Evolutionary conservation across 2,888 invertebrate species (phyloP).

Genomic region (Falcaria lacertinaria): DNA sequence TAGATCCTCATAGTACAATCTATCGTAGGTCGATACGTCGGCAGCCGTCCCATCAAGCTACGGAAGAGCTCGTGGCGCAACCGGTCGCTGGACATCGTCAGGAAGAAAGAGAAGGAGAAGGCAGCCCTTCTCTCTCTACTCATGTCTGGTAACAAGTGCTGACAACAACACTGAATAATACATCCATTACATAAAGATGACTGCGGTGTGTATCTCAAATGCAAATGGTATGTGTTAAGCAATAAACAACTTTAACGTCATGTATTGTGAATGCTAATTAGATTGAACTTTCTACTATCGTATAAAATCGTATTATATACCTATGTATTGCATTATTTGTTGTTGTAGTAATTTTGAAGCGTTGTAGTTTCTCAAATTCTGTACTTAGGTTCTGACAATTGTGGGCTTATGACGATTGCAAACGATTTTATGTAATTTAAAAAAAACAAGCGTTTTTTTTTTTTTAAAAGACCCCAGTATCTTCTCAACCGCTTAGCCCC

Average conservation of each 20-base stretch:
- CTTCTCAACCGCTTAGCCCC: too few relatives aligned
- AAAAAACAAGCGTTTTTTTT: too few relatives aligned
- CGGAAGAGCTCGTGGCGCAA: conserved; percentile 98
- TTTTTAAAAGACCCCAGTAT: too few relatives aligned
- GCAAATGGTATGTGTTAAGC: neutral
- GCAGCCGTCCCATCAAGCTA: conserved; percentile 98
- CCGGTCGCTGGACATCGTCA: conserved; percentile 93
- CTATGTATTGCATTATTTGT: too few relatives aligned
- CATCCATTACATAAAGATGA: neutral
- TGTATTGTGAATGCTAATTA: neutral
- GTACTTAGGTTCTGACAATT: too few relatives aligned
- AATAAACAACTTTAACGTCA: neutral
- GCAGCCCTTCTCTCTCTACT: conserved; percentile 87
- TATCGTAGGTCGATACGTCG: conserved; percentile 94
- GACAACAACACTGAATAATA: conserved; percentile 26
- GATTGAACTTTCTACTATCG: too few relatives aligned
- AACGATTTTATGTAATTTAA: too few relatives aligned
- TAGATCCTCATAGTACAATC: neutral
- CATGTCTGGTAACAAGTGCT: conserved; percentile 79
- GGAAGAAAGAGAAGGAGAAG: conserved; percentile 98
- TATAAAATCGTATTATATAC: too few relatives aligned
- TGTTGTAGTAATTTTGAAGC: too few relatives aligned
- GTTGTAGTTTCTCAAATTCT: too few relatives aligned
- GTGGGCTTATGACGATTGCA: too few relatives aligned
- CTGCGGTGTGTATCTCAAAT: neutral